Base-by-base conservation (phyloP, 1,140 invertebrate genomes). In the Pseudomyrmex cubaensis region DNA sequence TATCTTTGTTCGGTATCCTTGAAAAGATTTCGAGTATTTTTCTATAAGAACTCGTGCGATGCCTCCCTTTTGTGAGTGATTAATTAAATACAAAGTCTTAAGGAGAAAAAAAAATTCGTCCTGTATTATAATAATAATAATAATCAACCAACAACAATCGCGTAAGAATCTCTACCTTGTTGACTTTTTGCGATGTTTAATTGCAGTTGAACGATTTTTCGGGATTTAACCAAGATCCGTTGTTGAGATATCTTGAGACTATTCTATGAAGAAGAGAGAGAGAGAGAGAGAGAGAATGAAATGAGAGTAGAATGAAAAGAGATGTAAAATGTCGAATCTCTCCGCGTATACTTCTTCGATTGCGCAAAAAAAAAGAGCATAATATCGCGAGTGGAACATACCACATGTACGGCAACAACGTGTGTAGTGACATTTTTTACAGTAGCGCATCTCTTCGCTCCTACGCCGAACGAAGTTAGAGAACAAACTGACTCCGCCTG, bases 121-220 rank as follows among this genome's bases (percentile, higher is more conserved):
- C 76, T 72, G 52, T 56, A 35, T 35, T 35, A 35, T 35, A 35
- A 35, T 20, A 10, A 67, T 46, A 10, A 67, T 46, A 78, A 59
- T 56, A 59, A 80, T 78, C 64, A 70, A 12, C 56, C 54, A 35
- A 5, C 76, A 57, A 20, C 67, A 25, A 61, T 80, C 76, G 52
- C 66, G 44, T 72, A 70, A 80, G 52, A 59, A 72, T 80, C 56
- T 80, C 56, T 70, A 72, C 76, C 52, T 78, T 70, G 76, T 78
- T 78, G 76, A 78, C 25, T 56, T 50, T 50, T 70, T 59, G 20
- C 66, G 76, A 80, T 80, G 22, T 80, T 72, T 72, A 70, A 72
- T 80, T 59, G 66, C 76, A 61, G 76, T 80, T 72, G 48, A 44
- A 46, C 12, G 12, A 54, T 59, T 35, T 35, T 80, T 72, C 76